Percentiles rank a stretch among this genome's conserved stretches.
Evolutionary conservation across 1,140 invertebrate species (phyloP).

Genomic region (Drosophila teissieri): DNA sequence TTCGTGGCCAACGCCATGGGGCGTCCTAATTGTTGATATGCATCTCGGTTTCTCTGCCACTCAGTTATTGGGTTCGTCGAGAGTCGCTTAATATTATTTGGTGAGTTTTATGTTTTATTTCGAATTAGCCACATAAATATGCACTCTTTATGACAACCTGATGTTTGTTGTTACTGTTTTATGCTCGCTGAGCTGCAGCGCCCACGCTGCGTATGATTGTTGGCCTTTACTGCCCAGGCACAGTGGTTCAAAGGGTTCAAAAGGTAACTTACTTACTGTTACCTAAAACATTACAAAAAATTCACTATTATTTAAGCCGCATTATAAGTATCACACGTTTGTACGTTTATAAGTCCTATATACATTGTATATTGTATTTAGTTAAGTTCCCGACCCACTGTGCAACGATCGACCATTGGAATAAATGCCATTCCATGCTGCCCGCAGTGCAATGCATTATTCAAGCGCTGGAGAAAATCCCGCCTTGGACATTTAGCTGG

Average conservation of each 20-base stretch:
- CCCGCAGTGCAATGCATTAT: slow-evolving; percentile 62
- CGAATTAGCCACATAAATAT: slow-evolving; percentile 83
- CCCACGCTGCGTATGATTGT: slow-evolving; percentile 72
- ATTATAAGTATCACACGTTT: no score
- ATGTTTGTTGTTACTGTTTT: slow-evolving; percentile 51
- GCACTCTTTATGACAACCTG: slow-evolving; percentile 67
- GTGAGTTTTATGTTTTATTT: slow-evolving; percentile 81
- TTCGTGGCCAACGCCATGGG: slow-evolving; percentile 61
- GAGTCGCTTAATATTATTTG: slow-evolving; percentile 80
- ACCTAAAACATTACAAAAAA: no score
- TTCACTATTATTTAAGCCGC: no score
- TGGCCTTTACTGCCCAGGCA: slow-evolving; percentile 21
- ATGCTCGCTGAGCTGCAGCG: slow-evolving; percentile 30
- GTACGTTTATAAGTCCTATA: neutral
- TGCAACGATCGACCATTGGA: neutral
- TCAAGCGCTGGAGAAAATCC: slow-evolving; percentile 51
- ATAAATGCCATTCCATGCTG: slow-evolving; percentile 19
- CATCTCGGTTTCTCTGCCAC: slow-evolving; percentile 49
- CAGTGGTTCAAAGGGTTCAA: neutral
- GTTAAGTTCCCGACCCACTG: slow-evolving; percentile 3
- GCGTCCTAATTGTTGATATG: slow-evolving; percentile 80
- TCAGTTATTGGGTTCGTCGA: slow-evolving; percentile 7
- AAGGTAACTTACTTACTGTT: no score
- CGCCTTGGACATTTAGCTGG: slow-evolving; percentile 58
- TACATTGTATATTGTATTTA: neutral